These are phyloP conservation scores for Nasonia vitripennis DNA, from an alignment of 1,140 invertebrate species.

Conservation along the genomic window DNA sequence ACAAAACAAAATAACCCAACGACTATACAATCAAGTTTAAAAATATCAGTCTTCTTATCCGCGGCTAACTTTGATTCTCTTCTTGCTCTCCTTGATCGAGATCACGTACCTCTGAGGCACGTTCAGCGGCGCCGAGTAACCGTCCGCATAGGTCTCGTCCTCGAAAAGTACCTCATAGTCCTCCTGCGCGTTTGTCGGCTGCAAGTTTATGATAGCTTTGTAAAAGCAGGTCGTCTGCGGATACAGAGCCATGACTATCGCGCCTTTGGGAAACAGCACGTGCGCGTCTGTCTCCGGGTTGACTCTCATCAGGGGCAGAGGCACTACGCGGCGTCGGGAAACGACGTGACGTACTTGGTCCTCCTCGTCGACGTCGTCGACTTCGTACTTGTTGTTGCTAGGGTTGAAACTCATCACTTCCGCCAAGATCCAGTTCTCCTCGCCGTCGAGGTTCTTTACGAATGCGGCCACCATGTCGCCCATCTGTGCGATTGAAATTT, in stretches of 20 bases:
- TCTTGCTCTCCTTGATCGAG: slow-evolving; percentile 81
- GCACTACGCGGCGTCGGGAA: slow-evolving; percentile 88
- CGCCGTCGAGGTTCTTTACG: slow-evolving; percentile 68
- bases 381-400: slow-evolving; percentile 92
- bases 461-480: slow-evolving; percentile 35
- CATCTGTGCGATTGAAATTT: background rate
- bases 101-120: slow-evolving; percentile 97
- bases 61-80: slow-evolving; percentile 46
- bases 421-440: slow-evolving; percentile 97
- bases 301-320: slow-evolving; percentile 94
- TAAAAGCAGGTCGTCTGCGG: slow-evolving; percentile 99
- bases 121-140: slow-evolving; percentile 92
- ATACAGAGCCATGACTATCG: slow-evolving; percentile 96
- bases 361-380: slow-evolving; percentile 92
- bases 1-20: too few species aligned
- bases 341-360: slow-evolving; percentile 89
- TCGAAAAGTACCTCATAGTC: slow-evolving; percentile 97
- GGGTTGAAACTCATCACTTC: slow-evolving; percentile 92
- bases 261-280: slow-evolving; percentile 91
- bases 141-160: slow-evolving; percentile 89
- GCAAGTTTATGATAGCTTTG: slow-evolving; percentile 89
- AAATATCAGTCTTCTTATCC: background rate
- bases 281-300: slow-evolving; percentile 95
- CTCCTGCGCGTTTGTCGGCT: slow-evolving; percentile 87
- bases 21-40: background rate